phyloP scores from a whole-genome alignment of 2,113 vertebrate species.

The Scalopus aquaticus region DNA sequence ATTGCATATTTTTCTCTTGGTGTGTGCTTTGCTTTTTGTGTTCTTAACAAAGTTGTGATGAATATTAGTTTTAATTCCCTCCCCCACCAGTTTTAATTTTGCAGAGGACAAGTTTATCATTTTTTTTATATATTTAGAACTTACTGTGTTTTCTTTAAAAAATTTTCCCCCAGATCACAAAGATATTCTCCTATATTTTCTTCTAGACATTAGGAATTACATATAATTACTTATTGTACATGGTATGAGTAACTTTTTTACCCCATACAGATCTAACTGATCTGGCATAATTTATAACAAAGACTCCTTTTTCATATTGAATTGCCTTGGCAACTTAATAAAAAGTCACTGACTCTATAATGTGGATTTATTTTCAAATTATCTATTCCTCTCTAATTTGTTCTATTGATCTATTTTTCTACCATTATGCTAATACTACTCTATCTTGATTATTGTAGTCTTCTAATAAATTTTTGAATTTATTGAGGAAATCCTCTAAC shows the following conservation, averaged over 20 bases:
- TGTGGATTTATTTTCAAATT: neutral
- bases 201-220: slow-evolving; percentile 8
- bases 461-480: neutral
- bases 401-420: neutral
- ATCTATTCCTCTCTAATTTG: neutral
- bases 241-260: neutral
- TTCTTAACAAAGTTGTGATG: neutral
- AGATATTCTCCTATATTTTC: neutral
- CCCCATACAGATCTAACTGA: neutral
- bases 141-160: neutral
- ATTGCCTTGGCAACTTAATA: neutral
- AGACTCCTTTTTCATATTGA: neutral
- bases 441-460: neutral
- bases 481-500: neutral
- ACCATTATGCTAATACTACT: neutral
- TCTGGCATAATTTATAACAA: neutral
- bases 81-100: too few relatives aligned
- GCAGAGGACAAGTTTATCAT: neutral
- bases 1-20: neutral
- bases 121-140: slow-evolving; percentile 12
- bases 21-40: neutral
- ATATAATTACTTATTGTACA: neutral
- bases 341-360: neutral
- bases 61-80: neutral
- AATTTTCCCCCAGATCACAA: neutral